Conservation (phyloP, 2,797 vertebrate genomes). For the Myotis myotis region DNA sequence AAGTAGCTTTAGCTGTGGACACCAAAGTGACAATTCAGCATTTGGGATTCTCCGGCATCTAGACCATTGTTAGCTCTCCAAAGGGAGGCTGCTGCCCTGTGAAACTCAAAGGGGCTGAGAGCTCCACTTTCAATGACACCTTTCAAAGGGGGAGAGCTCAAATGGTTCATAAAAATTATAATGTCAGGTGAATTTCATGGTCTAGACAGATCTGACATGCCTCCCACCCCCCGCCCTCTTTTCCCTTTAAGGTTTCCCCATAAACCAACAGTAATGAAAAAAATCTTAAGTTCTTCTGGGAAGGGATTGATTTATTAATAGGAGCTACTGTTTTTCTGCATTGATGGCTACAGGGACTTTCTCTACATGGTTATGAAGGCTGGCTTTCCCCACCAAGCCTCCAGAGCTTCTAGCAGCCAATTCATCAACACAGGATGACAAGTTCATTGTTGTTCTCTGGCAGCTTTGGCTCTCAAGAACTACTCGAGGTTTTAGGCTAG, state of each 20-base stretch:
- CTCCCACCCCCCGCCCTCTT: background rate
- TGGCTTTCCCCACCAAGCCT: constrained; percentile 66
- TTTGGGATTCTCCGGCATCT: constrained; percentile 69
- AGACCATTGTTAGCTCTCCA: constrained; percentile 81
- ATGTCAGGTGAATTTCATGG: constrained; percentile 87
- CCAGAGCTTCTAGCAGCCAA: constrained; percentile 63
- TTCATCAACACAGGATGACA: constrained; percentile 70
- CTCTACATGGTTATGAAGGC: constrained; percentile 60
- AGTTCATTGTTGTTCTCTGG: constrained; percentile 78
- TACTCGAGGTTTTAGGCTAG: constrained; percentile 33
- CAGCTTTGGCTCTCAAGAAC: constrained; percentile 60
- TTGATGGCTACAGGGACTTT: constrained; percentile 66
- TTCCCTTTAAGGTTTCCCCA: constrained; percentile 51
- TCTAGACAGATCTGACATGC: constrained; percentile 83
- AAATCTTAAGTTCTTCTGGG: constrained; percentile 75
- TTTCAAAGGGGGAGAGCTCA: constrained; percentile 81
- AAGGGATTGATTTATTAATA: constrained; percentile 78
- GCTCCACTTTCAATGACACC: constrained; percentile 81
- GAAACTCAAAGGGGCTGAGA: constrained; percentile 81
- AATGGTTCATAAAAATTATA: constrained; percentile 82
- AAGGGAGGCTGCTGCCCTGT: constrained; percentile 80
- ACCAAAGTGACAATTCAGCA: constrained; percentile 71
- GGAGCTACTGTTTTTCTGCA: constrained; percentile 70
- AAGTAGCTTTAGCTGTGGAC: constrained; percentile 75
- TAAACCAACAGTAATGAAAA: constrained; percentile 75